Evolutionary conservation across 2,113 vertebrate species (phyloP).

Genomic region (Acrocephalus arundinaceus): DNA sequence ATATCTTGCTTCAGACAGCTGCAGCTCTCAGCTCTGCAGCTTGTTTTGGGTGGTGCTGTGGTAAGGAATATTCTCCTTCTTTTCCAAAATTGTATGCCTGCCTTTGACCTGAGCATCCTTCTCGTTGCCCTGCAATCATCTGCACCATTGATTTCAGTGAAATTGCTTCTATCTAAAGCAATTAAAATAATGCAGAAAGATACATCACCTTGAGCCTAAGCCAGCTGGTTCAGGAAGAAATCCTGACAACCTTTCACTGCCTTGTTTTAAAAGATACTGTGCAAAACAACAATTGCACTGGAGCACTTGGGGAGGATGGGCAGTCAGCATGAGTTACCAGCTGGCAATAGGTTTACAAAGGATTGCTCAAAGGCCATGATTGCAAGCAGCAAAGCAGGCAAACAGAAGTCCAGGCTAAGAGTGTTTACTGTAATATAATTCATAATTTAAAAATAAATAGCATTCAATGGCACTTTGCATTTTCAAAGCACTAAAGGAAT

Average conservation of each 20-base stretch:
- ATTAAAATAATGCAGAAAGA: not conserved
- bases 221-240: not conserved
- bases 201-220: not conserved
- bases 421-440: not conserved
- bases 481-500: not conserved
- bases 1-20: not conserved
- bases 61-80: not conserved
- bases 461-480: not conserved
- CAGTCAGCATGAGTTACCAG: not conserved
- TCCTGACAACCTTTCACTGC: not conserved
- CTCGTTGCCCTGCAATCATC: not conserved
- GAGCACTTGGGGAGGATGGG: not conserved
- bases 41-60: not conserved
- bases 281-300: not conserved
- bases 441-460: not conserved
- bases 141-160: not conserved
- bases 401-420: not conserved
- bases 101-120: not conserved
- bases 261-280: not conserved
- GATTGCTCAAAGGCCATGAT: not conserved
- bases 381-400: not conserved
- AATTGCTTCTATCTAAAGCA: not conserved
- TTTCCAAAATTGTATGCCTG: not conserved
- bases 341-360: not conserved
- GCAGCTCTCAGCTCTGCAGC: not conserved